Base-by-base conservation (phyloP, 2,113 vertebrate species). In the Oplegnathus fasciatus region DNA sequence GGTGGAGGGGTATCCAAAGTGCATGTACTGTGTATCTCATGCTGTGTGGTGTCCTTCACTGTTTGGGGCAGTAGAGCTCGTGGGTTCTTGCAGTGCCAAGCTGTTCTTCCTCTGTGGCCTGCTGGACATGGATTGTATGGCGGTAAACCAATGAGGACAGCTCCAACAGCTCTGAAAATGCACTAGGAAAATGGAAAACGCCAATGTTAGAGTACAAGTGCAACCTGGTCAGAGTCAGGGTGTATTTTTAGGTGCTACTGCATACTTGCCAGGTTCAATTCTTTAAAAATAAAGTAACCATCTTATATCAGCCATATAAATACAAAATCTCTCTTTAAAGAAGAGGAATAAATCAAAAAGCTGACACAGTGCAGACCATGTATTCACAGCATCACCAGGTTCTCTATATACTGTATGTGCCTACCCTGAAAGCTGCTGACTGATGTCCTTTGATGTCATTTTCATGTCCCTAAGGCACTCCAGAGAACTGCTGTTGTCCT, bases 141-240 rank as follows among this genome's bases (percentile, higher is more conserved):
- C 94, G 95, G 84, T 91, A 95, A 5, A 92, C 93, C 86, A 96
- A 78, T 0, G 90, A 96, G 0, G 96, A 96, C 78, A 98, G 88
- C 76, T 97, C 94, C 89, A 86, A 66, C 26, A 95, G 90, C 44
- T 93, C 93, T 0, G 93, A 93, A 80, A 90, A 90, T 2, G 86
- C 8, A 13, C 95, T 95, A 5, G 8, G 69, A 44, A 62, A 42
- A 40, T 1, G 18, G 1, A 68, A 55, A 61, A 76, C 7, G 60
- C 0, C 18, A n/a, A 20, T 8, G 10, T 66, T 7, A 57, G 7
- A 67, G 15, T 40, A 24, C 0, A 64, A 62, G 3, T 6, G 15
- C 9, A 50, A 48, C 18, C 13, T 34, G 1, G 11, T 44, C 1
- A 61, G 28, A 65, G 17, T 18, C 1, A 15, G 17, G 9, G 28